phyloP scores from a whole-genome alignment of 2,797 vertebrate species.

The Amniataba percoides region DNA sequence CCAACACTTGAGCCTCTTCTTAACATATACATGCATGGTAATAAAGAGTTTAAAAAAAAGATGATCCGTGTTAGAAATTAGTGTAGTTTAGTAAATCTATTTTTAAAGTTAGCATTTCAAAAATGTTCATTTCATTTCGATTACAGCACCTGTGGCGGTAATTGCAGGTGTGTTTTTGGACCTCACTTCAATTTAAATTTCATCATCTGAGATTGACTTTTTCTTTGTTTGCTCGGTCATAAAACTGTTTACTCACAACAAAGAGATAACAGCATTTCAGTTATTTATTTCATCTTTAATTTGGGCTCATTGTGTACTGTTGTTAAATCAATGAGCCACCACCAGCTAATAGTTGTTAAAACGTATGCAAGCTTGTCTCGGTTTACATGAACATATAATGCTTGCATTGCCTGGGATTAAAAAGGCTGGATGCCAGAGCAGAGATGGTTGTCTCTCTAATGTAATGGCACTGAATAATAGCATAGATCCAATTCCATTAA shows the following conservation, averaged over 20 bases:
- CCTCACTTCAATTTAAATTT: no score
- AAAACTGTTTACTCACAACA: no score
- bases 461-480: conserved; percentile 54
- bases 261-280: neutral
- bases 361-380: conserved; percentile 7
- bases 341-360: neutral
- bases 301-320: neutral
- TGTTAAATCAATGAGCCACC: neutral
- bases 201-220: no score
- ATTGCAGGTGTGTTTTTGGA: no score
- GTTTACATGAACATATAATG: conserved; percentile 26
- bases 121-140: no score
- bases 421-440: conserved; percentile 12
- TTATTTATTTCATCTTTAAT: neutral
- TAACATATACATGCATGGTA: neutral
- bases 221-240: no score
- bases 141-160: no score
- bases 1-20: neutral
- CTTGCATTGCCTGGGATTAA: conserved; percentile 34
- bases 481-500: conserved; percentile 56
- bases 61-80: neutral
- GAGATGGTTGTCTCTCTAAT: conserved; percentile 51
- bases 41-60: neutral
- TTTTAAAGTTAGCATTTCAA: neutral
- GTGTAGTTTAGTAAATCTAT: neutral